Evolutionary conservation across 2,113 vertebrate genomes (phyloP), one percentile per base, ranked within the genome.

Genomic region (Gavialis gangeticus): DNA sequence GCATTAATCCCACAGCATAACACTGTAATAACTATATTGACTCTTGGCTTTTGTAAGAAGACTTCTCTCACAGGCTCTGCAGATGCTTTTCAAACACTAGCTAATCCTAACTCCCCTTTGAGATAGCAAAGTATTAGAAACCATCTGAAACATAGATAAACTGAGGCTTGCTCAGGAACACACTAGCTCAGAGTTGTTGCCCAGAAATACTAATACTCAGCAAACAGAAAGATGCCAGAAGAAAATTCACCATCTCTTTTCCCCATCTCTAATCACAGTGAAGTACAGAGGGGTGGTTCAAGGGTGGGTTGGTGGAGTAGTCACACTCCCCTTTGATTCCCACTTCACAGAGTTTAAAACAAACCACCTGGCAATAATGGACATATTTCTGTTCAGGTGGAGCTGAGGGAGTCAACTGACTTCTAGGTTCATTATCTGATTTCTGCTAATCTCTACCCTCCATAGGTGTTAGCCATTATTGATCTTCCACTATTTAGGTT

Each of bases 11-110:
- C 79, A 5, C 62, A 78, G 2, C 16, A 5, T 4, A 27, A 9
- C 6, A 46, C 57, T 63, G 60, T 0, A 0, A 2, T 34, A 3
- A 0, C 0, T 3, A 1, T 28, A 77, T 57, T 21, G 16, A 59
- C 2, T 30, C 12, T 95, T 93, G 91, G 63, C 82, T 77, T 82
- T 76, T 92, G 57, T 94, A 21, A 37, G 78, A 79, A 59, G 62
- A 25, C 15, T 10, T 62, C 78, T 3, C 16, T 46, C 21, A 56
- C 76, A 60, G 34, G 91, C 27, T 73, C 76, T 66, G 7, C 82
- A 25, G 85, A 84, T 69, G 57, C 77, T 88, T 78, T 79, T 88
- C 88, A 92, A 19, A 79, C 46, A 46, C 46, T 46, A 46, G 46
- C 54, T 57, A 88, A 73, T 46, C 63, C 27, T 3, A 60, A 58